A percentile compares a stretch with the other conserved stretches of the same genome.
These are phyloP conservation scores for Oligia fasciuncula DNA, from an alignment of 2,888 invertebrate species.

Conservation along the genomic window DNA sequence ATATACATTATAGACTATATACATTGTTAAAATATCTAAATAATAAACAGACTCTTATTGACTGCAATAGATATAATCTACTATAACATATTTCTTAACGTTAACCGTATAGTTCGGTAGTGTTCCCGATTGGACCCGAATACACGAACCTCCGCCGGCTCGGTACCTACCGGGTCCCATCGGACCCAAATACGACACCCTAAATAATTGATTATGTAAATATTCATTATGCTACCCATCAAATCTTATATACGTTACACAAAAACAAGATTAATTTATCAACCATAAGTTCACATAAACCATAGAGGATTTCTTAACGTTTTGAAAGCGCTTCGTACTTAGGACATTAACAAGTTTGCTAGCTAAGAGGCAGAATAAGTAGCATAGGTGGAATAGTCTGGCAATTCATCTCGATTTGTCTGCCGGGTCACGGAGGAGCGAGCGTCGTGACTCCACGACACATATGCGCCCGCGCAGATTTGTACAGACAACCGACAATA, in stretches of 20 bases:
- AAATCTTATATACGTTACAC: neutral
- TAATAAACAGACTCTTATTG: neutral
- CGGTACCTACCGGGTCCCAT: neutral
- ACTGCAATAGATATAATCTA: neutral
- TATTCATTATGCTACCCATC: neutral
- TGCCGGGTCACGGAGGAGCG: slow-evolving; percentile 82
- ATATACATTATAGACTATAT: too few species aligned
- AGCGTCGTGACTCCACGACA: slow-evolving; percentile 81
- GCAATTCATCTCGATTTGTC: slow-evolving; percentile 89
- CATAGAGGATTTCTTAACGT: slow-evolving; percentile 46
- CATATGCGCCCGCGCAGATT: slow-evolving; percentile 70
- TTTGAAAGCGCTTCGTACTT: slow-evolving; percentile 66
- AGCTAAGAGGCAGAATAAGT: slow-evolving; percentile 69
- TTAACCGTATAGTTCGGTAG: neutral
- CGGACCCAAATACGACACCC: neutral
- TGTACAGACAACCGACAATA: slow-evolving; percentile 60
- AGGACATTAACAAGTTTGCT: slow-evolving; percentile 71
- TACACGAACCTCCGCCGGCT: neutral
- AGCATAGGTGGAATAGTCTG: slow-evolving; percentile 72
- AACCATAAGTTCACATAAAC: slow-evolving; percentile 8
- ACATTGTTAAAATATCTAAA: neutral
- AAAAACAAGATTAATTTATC: neutral
- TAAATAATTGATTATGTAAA: neutral
- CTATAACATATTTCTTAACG: neutral
- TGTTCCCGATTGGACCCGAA: neutral